These are phyloP conservation scores for Chrysopa pallens DNA, from an alignment of 1,140 invertebrate species.

Conservation along the genomic window DNA sequence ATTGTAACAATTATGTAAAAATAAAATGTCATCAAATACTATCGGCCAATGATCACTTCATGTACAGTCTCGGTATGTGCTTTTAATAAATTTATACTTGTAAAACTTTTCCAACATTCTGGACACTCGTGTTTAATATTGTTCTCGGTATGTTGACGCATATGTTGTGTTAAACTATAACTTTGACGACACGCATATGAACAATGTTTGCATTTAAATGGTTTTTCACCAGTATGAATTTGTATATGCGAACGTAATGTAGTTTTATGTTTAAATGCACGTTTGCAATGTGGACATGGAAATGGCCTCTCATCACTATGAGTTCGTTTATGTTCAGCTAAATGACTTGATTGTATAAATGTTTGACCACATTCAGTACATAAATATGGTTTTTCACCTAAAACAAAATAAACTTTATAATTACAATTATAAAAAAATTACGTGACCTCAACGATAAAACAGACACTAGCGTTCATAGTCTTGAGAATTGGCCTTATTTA, in stretches of 20 bases:
- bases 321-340: constrained; percentile 15
- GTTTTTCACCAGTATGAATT: constrained; percentile 13
- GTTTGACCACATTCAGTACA: constrained; percentile 15
- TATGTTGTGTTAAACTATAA: constrained; percentile 6
- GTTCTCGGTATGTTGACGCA: constrained; percentile 5
- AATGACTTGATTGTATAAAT: constrained; percentile 16
- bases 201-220: constrained; percentile 7
- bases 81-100: constrained; percentile 22
- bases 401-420: neutral
- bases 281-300: constrained; percentile 14
- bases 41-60: neutral
- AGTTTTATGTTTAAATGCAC: constrained; percentile 14
- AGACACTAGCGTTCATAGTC: no score
- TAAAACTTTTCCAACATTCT: constrained; percentile 50
- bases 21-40: no score
- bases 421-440: no score
- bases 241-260: constrained; percentile 14
- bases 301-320: constrained; percentile 20
- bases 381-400: constrained; percentile 15
- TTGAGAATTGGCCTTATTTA: no score
- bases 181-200: constrained; percentile 7
- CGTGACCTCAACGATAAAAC: no score
- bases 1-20: no score
- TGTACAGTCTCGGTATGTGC: constrained; percentile 2
- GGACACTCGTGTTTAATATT: constrained; percentile 37